Conservation (phyloP, 2,888 invertebrate species). For the Polia nebulosa region DNA sequence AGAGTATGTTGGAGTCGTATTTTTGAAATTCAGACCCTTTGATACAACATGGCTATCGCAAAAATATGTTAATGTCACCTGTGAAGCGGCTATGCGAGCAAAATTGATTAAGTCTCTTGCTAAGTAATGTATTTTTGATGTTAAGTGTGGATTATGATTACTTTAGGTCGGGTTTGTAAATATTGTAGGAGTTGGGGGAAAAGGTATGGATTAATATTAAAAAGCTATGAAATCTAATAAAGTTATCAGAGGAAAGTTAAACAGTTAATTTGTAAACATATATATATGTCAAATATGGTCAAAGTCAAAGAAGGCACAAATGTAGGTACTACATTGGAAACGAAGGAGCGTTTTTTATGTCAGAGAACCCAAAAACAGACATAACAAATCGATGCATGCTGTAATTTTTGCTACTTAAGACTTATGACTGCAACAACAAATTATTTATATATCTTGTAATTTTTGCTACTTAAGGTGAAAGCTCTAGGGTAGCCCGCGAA, state of each 20-base stretch:
- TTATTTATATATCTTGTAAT: too few species aligned
- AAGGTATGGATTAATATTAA: background rate
- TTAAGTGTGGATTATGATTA: constrained; percentile 51
- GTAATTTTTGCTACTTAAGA: too few species aligned
- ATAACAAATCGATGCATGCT: background rate
- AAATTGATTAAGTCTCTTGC: constrained; percentile 73
- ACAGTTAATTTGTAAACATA: background rate
- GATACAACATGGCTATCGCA: constrained; percentile 82
- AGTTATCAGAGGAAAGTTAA: background rate
- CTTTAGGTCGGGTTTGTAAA: constrained; percentile 26
- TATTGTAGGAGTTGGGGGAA: constrained; percentile 18
- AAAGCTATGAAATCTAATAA: background rate
- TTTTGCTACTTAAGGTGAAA: too few species aligned
- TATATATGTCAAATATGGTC: background rate
- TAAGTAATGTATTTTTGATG: constrained; percentile 67
- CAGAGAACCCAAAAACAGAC: background rate
- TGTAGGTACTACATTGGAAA: background rate
- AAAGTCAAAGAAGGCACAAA: background rate
- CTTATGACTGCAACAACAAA: background rate
- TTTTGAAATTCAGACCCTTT: constrained; percentile 88
- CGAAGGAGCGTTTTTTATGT: background rate
- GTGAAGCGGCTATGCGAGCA: constrained; percentile 73
- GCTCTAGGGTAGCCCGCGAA: too few species aligned
- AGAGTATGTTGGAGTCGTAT: constrained; percentile 84
- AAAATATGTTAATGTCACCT: constrained; percentile 87